Base-by-base conservation (phyloP, 2,888 invertebrate species). In the Andrena chrysosceles region DNA sequence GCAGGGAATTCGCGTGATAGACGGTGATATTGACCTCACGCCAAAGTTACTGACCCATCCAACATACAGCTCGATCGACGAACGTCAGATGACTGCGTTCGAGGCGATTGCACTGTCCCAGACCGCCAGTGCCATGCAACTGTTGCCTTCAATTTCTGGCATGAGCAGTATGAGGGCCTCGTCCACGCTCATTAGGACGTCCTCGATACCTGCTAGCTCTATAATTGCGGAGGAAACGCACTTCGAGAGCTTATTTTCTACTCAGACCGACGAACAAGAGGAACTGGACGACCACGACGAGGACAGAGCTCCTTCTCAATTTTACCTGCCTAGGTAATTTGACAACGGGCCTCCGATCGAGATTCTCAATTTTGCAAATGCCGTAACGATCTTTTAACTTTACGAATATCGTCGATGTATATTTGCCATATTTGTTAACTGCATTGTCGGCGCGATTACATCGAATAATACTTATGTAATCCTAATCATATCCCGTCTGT, bases 1-100 rank as follows among this genome's bases (percentile, higher is more conserved):
- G 42, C 85, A 87, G 4, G 68, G 69, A n/a, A 49, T 90, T 52
- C 89, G 85, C 4, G 68, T 93, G 0, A 72, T 89, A 8, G 87
- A 90, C n/a, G 88, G 94, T 8, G 94, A 93, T 0, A 81, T 91
- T 23, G 94, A 95, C 84, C 91, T 94, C 2, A 95, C 95, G 0
- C 95, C 95, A 0, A 94, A 94, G 78, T 89, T 91, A 16, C 88
- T 95, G 42, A 91, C 90, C 52, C 94, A 94, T 20, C 88, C 92
- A 13, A 68, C 89, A 0, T 94, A 91, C 76, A 84, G 90, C n/a
- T 81, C 84, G 10, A 90, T 92, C 31, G 92, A 91, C 33, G 94
- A 94, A 52, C 89, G 92, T 33, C 93, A 89, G n/a, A 69, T 85
- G 42, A 89, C 89, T 0, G 87, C 88, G 3, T 85, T 90, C 42